Base-by-base conservation (phyloP, 2,888 invertebrate species). In the Luffia ferchaultella region DNA sequence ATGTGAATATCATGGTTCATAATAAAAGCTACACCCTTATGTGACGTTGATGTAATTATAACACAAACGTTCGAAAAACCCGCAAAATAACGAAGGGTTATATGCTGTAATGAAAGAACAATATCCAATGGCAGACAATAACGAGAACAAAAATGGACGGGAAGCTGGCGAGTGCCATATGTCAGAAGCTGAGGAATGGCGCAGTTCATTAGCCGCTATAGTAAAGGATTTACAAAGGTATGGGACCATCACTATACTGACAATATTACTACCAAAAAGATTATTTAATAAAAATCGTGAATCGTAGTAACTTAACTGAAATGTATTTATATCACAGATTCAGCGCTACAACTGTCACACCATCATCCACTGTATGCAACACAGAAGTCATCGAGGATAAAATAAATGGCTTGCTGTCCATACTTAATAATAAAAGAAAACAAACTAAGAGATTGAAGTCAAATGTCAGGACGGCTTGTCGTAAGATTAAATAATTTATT, bases 201-300 rank as follows among this genome's bases (percentile, higher is more conserved):
- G 58, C 40, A 53, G 57, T 19, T 65, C 73, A n/a, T 58, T 77
- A 12, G 54, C 55, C 17, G 61, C 64, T 20, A 76, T 76, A 49
- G 71, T 70, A 30, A 55, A 59, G 20, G 76, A 76, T 66, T 61
- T 74, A 43, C 61, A 71, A 61, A 66, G 60, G 74, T 73, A 55
- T 45, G 53, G 56, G 42, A 45, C 19, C 17, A 40, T 30, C n/a
- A n/a, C n/a, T n/a, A n/a, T n/a, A n/a, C n/a, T n/a, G n/a, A n/a
- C n/a, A n/a, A n/a, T n/a, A n/a, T n/a, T n/a, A n/a, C n/a, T n/a
- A n/a, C n/a, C n/a, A n/a, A n/a, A n/a, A n/a, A n/a, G n/a, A n/a
- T n/a, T n/a, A n/a, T n/a, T n/a, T n/a, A n/a, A n/a, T n/a, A n/a
- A n/a, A n/a, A n/a, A n/a, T n/a, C n/a, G n/a, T n/a, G n/a, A n/a